Percentiles rank a stretch among this genome's conserved stretches.
Conservation (phyloP, 2,797 vertebrate species). For the Dromococcyx pavoninus region DNA sequence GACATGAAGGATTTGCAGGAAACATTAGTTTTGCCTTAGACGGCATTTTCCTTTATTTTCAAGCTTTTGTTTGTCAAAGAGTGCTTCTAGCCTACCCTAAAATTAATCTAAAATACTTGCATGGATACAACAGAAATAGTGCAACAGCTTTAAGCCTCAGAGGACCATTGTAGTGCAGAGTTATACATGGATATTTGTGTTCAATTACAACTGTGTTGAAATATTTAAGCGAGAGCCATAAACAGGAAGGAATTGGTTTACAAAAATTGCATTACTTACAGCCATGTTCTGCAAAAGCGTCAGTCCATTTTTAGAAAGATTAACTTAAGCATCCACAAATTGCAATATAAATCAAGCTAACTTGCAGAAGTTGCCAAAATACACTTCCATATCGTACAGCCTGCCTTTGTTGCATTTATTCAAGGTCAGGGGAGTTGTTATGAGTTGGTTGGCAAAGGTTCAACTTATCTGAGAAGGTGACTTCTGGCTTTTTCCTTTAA, state of each 20-base stretch:
- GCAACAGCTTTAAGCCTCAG: neutral
- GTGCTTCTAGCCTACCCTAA: neutral
- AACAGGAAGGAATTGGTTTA: slow-evolving; percentile 13
- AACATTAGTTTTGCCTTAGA: neutral
- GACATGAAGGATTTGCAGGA: neutral
- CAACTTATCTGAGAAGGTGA: neutral
- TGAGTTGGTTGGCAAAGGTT: neutral
- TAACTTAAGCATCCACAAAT: neutral
- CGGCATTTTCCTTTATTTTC: neutral
- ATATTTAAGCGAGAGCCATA: slow-evolving; percentile 15
- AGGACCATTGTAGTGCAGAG: neutral
- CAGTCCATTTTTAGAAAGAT: slow-evolving; percentile 2
- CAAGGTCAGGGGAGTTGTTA: slow-evolving; percentile 3
- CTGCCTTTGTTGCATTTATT: neutral
- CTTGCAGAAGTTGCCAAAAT: neutral
- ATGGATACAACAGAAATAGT: neutral
- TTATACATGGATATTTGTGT: neutral
- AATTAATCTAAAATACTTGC: neutral
- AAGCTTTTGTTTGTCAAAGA: neutral
- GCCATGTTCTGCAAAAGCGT: neutral
- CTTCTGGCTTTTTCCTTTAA: neutral
- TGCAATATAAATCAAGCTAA: slow-evolving; percentile 33
- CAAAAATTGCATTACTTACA: neutral
- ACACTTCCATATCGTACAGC: neutral
- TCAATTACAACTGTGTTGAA: neutral